Base-by-base conservation (phyloP, 2,888 invertebrate species). In the Prosapia bicincta region DNA sequence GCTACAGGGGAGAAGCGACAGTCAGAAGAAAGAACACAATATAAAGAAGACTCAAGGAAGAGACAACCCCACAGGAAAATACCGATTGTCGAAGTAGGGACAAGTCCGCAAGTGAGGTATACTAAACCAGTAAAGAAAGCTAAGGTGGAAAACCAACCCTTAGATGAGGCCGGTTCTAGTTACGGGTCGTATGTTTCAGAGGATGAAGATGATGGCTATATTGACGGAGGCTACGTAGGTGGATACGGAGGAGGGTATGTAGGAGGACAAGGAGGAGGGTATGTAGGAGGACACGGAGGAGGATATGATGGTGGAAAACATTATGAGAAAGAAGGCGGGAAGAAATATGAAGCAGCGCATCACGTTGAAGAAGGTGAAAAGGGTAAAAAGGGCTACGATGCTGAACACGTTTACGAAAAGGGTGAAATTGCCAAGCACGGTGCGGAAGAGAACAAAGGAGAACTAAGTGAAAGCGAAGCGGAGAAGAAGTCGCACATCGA, bases 371-470 rank as follows among this genome's bases (percentile, higher is more conserved):
- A 87, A 26, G 90, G 90, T 0, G 88, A 88, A 76, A 88, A 89
- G 75, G 89, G 87, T 26, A 86, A 86, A 76, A 87, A 88, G 78
- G 90, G 88, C 9, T 89, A 88, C 83, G 85, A 86, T 71, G 87
- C 86, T 0, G 84, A 87, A 78, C 86, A 87, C 13, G 85, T 86
- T 30, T 88, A 86, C 80, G 88, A 88, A 73, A 88, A 89, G 80
- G 90, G 89, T 0, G 85, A 86, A 78, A 85, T 87, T 30, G 90
- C 89, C 13, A 84, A 87, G 78, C 88, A 89, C 80, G 87, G 86
- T 7, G 87, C 88, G 76, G 87, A 86, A 74, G 86, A 87, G 38
- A 84, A 87, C 9, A 86, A 88, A 81, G 89, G 88, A 2, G 85
- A 86, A 80, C 87, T 88, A 81, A 85, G 84, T 38, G 87, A 88